These are phyloP conservation scores for Thalassoma bifasciatum DNA, from an alignment of 2,113 vertebrate genomes.

Conservation along the genomic window DNA sequence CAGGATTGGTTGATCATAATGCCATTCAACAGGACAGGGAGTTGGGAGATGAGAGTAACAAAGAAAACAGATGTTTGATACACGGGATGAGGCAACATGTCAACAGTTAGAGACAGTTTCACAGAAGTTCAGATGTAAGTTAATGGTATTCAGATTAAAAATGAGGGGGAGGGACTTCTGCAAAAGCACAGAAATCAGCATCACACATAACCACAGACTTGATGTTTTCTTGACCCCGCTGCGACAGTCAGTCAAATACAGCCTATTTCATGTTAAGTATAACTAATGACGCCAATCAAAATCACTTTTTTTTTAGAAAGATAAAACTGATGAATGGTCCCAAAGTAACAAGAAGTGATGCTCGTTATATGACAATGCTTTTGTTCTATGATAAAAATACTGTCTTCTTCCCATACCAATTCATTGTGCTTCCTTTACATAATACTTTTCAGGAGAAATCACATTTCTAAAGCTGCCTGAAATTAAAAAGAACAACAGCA, in stretches of 20 bases:
- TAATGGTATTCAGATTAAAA: constrained; percentile 53
- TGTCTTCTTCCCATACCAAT: constrained; percentile 54
- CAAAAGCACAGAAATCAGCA: constrained; percentile 41
- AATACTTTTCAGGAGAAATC: constrained; percentile 69
- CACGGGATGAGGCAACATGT: constrained; percentile 63
- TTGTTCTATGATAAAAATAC: constrained; percentile 65
- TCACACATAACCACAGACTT: constrained; percentile 12
- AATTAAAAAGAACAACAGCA: constrained; percentile 85
- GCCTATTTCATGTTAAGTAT: constrained; percentile 4
- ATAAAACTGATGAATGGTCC: constrained; percentile 52
- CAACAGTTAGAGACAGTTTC: constrained; percentile 64
- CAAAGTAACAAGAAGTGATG: constrained; percentile 17
- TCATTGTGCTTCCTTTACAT: constrained; percentile 76
- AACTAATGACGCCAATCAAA: constrained; percentile 35
- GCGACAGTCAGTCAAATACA: constrained; percentile 48
- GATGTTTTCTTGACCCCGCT: constrained; percentile 53
- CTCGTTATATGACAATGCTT: constrained; percentile 48
- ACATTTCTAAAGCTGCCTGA: constrained; percentile 82
- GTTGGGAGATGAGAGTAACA: constrained; percentile 62
- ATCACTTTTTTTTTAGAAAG: constrained; percentile 5
- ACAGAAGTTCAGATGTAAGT: constrained; percentile 73
- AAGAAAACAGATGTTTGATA: constrained; percentile 64
- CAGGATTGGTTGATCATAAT: constrained; percentile 83
- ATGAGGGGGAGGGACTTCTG: constrained; percentile 43
- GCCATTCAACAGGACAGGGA: constrained; percentile 74